Base-by-base conservation (phyloP, 2,113 vertebrate genomes). In the Seriola rivoliana region DNA sequence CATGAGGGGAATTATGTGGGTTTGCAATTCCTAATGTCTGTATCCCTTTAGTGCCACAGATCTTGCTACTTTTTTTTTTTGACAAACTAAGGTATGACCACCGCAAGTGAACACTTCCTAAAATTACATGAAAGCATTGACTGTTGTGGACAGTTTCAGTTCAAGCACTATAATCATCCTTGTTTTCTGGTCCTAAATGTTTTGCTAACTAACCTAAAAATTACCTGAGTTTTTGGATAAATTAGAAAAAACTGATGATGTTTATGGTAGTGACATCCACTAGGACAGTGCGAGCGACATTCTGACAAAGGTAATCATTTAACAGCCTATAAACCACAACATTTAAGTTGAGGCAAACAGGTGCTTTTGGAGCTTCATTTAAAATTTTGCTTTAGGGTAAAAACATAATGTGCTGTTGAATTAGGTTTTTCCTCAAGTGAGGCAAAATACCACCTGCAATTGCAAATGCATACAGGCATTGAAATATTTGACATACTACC, bases 401-500 rank as follows among this genome's bases (percentile, higher is more conserved):
- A 21, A 54, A n/a, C 8, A n/a, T 19, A 9, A 48, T 44, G 44
- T 46, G 44, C 13, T 52, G 50, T 5, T 52, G 50, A 17, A 52
- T 52, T 21, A 3, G 2, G 6, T 52, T 52, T 52, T 8, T 8
- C 50, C 17, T 52, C 8, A 52, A 4, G 50, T 52, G 50, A 17
- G 46, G 16, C 5, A 52, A 57, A 29, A 50, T 3, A 32, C 2
- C 32, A 42, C 17, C 23, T 55, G 63, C 7, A 76, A 34, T 21
- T 62, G 36, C 34, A 68, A 75, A 75, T 11, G 13, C 34, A 19
- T 68, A 32, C 34, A 76, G 25, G 38, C 1, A 52, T 8, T 40
- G n/a, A 48, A 44, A 17, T 23, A 42, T n/a, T 60, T 71, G 54
- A 82, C 57, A 58, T 55, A n/a, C 70, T 23, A 46, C 19, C 42